Base-by-base conservation (phyloP, 2,113 vertebrate genomes). In the Hirundichthys speculiger region DNA sequence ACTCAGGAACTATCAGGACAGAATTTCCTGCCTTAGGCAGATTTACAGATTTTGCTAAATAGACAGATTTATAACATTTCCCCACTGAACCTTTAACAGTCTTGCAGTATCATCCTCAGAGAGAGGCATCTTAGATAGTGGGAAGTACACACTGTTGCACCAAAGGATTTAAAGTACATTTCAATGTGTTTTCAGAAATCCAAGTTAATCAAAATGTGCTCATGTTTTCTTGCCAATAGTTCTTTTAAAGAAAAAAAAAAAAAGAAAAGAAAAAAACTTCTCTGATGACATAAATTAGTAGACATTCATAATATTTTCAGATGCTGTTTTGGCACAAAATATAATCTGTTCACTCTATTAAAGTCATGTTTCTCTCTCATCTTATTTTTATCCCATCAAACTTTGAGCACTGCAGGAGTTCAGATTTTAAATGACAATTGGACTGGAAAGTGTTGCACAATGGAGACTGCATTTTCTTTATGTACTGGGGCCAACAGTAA, bases 1-100 rank as follows among this genome's bases (percentile, higher is more conserved):
- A 49, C 41, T 52, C 75, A 71, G 49, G 49, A 77, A 58, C 48
- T 64, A 7, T 58, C 20, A 22, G 25, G 38, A 27, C 47, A 53
- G 38, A 71, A 64, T 55, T 59, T 76, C 59, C 42, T 59, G 60
- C 50, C 47, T 75, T 6, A 43, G 64, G 40, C 53, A 72, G 70
- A 74, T 84, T 73, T 69, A 70, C 61, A 9, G 73, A 75, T 78
- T 75, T 78, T 63, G 13, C 69, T 81, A 73, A 74, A 71, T 48
- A 69, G 79, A 80, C 64, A 64, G 46, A 78, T 80, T 80, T 86
- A 78, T 62, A 67, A 38, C 73, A 41, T 16, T 61, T 82, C 63
- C 79, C 77, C 67, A 38, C 19, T 49, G 68, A 66, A 65, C 64
- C 53, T 71, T 71, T 54, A 69, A 71, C 49, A 53, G 2, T 59